These are phyloP conservation scores for Lepilemur ruficaudatus DNA, from an alignment of 2,797 vertebrate genomes.

Conservation along the genomic window DNA sequence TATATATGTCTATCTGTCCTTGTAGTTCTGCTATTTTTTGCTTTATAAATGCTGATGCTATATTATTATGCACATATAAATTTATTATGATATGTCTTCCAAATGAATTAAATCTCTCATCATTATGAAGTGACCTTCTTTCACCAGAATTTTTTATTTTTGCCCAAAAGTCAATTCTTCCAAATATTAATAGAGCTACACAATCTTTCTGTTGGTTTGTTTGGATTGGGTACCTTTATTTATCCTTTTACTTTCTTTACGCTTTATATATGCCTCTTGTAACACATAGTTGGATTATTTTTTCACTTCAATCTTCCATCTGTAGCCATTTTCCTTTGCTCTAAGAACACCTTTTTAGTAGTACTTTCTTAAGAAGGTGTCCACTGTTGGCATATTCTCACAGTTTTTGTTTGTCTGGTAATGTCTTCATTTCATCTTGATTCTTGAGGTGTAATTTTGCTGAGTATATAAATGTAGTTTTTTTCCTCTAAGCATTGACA, in stretches of 20 bases:
- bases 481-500: neutral
- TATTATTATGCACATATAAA: neutral
- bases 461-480: neutral
- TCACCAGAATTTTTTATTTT: neutral
- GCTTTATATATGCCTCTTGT: neutral
- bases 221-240: neutral
- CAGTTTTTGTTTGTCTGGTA: neutral
- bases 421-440: neutral
- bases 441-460: neutral
- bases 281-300: neutral
- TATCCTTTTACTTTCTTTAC: neutral
- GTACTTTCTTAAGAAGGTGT: neutral
- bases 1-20: neutral
- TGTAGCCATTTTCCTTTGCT: neutral
- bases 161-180: neutral
- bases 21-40: neutral
- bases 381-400: neutral
- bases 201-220: neutral
- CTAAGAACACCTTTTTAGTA: neutral
- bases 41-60: neutral
- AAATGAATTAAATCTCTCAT: constrained; percentile 23
- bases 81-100: neutral
- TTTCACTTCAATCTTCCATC: neutral
- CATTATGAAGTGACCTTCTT: neutral
- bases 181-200: neutral